Base-by-base conservation (phyloP, 2,888 invertebrate species). In the Lacanobia oleracea region DNA sequence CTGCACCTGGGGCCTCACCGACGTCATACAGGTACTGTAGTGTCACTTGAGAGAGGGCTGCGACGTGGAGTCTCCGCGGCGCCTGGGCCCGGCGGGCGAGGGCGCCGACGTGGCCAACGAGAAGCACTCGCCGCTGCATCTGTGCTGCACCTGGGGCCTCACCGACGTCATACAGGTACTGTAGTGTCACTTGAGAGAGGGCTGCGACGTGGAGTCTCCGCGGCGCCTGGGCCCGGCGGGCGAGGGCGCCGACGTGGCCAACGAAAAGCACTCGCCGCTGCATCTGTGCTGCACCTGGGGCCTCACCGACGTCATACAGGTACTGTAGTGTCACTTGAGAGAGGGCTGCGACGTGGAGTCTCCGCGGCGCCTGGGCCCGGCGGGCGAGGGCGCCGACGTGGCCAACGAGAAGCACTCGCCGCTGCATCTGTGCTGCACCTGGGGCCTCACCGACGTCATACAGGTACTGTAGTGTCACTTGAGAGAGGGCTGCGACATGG, bases 231-330 rank as follows among this genome's bases (percentile, higher is more conserved):
- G 98, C n/a, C 96, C 97, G 0, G 97, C 97, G 86, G 98, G 98
- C 1, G 97, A 97, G 85, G 98, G 98, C 21, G 98, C 97, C 0
- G 98, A 98, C 53, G 98, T 98, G 86, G 98, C 98, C 0, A 97
- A 96, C 68, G 99, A 99, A 90, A 97, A 97, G 74, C 98, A 98
- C 81, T 97, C 98, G 2, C 99, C 99, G 0, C 94, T 99, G 67
- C 99, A 99, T 91, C 95, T 99, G 67, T 98, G 99, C 86, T 98
- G 98, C 89, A 98, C 98, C 66, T 99, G 99, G 99, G 99, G 99
- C 0, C 96, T 99, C 71, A 98, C 98, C 68, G 97, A 97, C 77
- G 98, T 99, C 18, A 98, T 99, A 72, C 97, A 97, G 94, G 97
- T 96, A 77, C 37, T 61, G 14, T 8, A n/a, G 14, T 23, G 1